phyloP scores from a whole-genome alignment of 1,140 invertebrate species.

The Probaryconus sp. region DNA sequence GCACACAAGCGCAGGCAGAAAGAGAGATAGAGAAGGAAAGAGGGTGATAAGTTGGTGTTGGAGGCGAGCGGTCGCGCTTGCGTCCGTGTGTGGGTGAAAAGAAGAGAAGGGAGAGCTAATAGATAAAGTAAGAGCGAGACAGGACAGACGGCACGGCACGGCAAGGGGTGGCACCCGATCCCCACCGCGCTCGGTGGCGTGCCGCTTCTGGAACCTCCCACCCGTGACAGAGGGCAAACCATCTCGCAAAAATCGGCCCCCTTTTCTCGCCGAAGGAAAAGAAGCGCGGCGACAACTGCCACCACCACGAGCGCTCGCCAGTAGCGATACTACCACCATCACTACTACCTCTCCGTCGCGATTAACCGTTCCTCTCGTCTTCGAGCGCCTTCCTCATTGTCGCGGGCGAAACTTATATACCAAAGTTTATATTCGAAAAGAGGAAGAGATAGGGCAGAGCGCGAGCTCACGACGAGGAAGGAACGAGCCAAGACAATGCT shows the following conservation, averaged over 20 bases:
- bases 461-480: slow-evolving; percentile 32
- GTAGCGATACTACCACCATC: slow-evolving; percentile 60
- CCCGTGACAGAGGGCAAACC: slow-evolving; percentile 71
- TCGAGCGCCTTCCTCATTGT: slow-evolving; percentile 36
- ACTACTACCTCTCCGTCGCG: slow-evolving; percentile 37
- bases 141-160: slow-evolving; percentile 28
- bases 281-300: slow-evolving; percentile 73
- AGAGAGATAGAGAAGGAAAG: slow-evolving; percentile 16
- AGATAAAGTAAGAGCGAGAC: slow-evolving; percentile 54
- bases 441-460: slow-evolving; percentile 18
- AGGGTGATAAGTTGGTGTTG: not conserved
- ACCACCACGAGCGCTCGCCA: slow-evolving; percentile 58
- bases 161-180: slow-evolving; percentile 68
- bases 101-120: slow-evolving; percentile 45
- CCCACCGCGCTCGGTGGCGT: slow-evolving; percentile 63
- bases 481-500: slow-evolving; percentile 27
- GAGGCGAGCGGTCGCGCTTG: slow-evolving; percentile 11
- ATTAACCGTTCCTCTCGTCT: slow-evolving; percentile 43
- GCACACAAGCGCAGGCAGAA: slow-evolving; percentile 22
- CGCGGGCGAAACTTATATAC: slow-evolving; percentile 34
- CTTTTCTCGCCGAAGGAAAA: slow-evolving; percentile 72
- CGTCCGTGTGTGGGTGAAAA: slow-evolving; percentile 44
- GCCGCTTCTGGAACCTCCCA: slow-evolving; percentile 74
- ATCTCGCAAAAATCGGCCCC: slow-evolving; percentile 80
- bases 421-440: slow-evolving; percentile 14